These are phyloP conservation scores for Willowsia nigromaculata DNA, from an alignment of 2,888 invertebrate genomes.

Conservation along the genomic window DNA sequence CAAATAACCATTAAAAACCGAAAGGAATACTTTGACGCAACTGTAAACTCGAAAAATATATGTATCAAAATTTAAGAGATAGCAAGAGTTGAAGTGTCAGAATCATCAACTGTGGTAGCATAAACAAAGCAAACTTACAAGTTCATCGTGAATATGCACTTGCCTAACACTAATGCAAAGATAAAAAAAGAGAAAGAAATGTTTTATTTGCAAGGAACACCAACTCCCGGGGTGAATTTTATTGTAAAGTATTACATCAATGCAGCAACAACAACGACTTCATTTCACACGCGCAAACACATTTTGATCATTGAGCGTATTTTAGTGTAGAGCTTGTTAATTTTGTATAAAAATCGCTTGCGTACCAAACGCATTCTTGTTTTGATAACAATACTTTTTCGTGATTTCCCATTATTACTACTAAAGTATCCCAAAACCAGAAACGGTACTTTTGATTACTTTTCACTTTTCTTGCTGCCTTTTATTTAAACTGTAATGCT, in stretches of 20 bases:
- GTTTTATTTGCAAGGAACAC: not conserved
- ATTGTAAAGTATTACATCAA: not conserved
- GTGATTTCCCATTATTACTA: not conserved
- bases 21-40: not conserved
- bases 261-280: constrained; percentile 17
- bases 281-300: constrained; percentile 1
- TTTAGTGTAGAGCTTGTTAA: constrained; percentile 6
- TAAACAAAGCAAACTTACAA: not conserved
- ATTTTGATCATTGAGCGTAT: not conserved
- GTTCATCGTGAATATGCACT: not conserved
- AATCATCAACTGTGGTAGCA: not conserved
- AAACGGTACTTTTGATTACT: constrained; percentile 58
- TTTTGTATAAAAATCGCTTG: not conserved
- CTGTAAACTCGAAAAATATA: not conserved
- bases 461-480: constrained; percentile 40
- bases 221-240: constrained; percentile 12
- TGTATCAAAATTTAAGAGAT: not conserved
- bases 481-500: not conserved
- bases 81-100: not conserved
- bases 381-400: not conserved
- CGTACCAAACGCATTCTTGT: not conserved
- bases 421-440: not conserved
- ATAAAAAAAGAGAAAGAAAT: not conserved
- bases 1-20: not conserved
- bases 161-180: not conserved